Evolutionary conservation across 2,888 invertebrate species (phyloP).

Genomic region (Cataglyphis altisquamis): DNA sequence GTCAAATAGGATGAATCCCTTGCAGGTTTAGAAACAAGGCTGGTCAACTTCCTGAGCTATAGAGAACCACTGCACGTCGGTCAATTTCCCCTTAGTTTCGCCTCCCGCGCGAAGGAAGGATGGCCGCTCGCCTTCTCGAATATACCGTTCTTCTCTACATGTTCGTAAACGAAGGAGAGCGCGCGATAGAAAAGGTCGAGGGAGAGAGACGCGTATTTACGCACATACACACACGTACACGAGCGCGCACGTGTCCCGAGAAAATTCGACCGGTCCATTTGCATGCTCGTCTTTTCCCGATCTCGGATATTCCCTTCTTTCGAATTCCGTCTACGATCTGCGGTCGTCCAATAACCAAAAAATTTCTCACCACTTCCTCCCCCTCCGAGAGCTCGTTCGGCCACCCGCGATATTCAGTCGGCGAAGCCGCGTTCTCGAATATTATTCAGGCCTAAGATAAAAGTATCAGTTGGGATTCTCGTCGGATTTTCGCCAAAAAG

Average conservation of each 20-base stretch:
- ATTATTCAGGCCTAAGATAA: slow-evolving; percentile 40
- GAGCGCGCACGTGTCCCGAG: slow-evolving; percentile 60
- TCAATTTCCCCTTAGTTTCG: slow-evolving; percentile 84
- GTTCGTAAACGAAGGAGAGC: slow-evolving; percentile 70
- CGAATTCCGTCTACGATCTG: slow-evolving; percentile 63
- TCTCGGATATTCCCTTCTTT: slow-evolving; percentile 69
- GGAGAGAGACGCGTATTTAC: slow-evolving; percentile 73
- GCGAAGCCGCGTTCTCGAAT: neutral
- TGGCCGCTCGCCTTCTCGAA: slow-evolving; percentile 76
- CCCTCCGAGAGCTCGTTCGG: neutral
- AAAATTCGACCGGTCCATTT: slow-evolving; percentile 79
- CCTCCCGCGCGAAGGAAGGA: slow-evolving; percentile 75
- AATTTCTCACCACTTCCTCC: slow-evolving; percentile 39
- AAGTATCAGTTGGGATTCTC: slow-evolving; percentile 10
- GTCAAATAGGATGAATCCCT: neutral
- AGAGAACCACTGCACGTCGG: slow-evolving; percentile 83
- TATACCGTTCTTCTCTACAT: slow-evolving; percentile 69
- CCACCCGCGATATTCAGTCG: slow-evolving; percentile 21
- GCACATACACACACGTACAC: slow-evolving; percentile 50
- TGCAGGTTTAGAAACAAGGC: neutral
- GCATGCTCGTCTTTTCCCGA: slow-evolving; percentile 78
- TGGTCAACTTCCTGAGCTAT: neutral
- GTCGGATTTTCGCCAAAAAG: neutral
- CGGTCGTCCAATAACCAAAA: slow-evolving; percentile 53
- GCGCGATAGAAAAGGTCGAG: slow-evolving; percentile 59